phyloP scores from a whole-genome alignment of 2,113 vertebrate genomes.

The Myotis brandtii region DNA sequence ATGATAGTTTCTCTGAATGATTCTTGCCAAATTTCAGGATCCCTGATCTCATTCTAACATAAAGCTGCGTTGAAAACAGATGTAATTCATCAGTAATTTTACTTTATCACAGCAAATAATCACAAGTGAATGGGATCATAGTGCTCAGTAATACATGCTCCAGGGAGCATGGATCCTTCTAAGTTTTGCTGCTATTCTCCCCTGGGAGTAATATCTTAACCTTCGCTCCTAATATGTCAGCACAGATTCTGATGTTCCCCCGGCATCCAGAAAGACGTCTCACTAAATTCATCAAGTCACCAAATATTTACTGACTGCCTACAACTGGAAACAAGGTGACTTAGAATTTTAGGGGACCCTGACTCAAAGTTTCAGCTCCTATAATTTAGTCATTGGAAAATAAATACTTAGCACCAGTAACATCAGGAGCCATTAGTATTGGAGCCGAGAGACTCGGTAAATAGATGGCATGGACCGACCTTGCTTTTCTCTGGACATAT shows the following conservation, averaged over 20 bases:
- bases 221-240: neutral
- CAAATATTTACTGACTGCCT: neutral
- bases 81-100: neutral
- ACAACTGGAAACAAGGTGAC: neutral
- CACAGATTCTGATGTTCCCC: neutral
- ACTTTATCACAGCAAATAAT: neutral
- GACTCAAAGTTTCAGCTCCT: neutral
- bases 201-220: neutral
- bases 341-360: neutral
- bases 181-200: neutral
- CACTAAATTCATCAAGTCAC: neutral
- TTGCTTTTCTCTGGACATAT: neutral
- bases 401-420: neutral
- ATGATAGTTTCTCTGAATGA: neutral
- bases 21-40: neutral
- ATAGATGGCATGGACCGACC: too few species aligned
- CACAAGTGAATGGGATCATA: neutral
- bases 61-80: neutral
- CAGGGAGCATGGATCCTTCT: neutral
- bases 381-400: neutral
- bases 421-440: neutral
- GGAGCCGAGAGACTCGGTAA: neutral
- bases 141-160: neutral
- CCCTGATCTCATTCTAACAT: neutral
- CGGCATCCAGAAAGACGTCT: neutral